A percentile compares a stretch with the other conserved stretches of the same genome.
phyloP scores from a whole-genome alignment of 2,113 vertebrate species.

The cattle (Bos taurus) region DNA sequence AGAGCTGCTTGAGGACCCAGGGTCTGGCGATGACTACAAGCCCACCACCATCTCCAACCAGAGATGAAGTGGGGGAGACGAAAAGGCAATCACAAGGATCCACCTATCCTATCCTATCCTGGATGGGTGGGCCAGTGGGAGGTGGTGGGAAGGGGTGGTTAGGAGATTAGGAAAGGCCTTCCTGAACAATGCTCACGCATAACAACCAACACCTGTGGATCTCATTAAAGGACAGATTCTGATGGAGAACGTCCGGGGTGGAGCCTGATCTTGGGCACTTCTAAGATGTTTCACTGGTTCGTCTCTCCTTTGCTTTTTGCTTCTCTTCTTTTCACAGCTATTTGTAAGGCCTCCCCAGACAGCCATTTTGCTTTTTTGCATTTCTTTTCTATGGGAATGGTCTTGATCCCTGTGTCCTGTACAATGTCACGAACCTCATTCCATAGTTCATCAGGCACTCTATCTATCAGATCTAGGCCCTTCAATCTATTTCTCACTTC shows the following conservation, averaged over 20 bases:
- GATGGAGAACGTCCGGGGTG: neutral
- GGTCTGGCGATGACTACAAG: accelerated
- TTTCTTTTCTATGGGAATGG: no score
- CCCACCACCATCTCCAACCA: neutral
- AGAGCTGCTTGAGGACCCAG: accelerated
- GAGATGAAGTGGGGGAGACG: neutral
- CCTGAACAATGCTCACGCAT: neutral
- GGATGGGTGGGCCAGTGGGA: neutral
- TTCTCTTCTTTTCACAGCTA: no score
- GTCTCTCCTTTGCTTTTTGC: no score
- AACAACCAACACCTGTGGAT: neutral
- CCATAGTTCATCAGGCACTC: no score
- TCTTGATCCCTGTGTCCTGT: no score
- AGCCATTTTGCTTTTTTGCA: no score
- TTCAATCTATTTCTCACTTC: no score
- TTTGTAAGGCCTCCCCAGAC: no score
- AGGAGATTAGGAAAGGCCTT: neutral
- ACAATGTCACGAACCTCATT: no score
- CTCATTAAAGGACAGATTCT: neutral
- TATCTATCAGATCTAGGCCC: no score
- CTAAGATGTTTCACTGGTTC: neutral
- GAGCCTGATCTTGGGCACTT: neutral
- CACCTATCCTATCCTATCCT: neutral
- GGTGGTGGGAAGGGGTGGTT: neutral
- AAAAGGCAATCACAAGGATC: neutral